Evolutionary conservation across 2,797 vertebrate genomes (phyloP), one percentile per base, ranked within the genome.

Genomic region (Crocodylus rhombifer): DNA sequence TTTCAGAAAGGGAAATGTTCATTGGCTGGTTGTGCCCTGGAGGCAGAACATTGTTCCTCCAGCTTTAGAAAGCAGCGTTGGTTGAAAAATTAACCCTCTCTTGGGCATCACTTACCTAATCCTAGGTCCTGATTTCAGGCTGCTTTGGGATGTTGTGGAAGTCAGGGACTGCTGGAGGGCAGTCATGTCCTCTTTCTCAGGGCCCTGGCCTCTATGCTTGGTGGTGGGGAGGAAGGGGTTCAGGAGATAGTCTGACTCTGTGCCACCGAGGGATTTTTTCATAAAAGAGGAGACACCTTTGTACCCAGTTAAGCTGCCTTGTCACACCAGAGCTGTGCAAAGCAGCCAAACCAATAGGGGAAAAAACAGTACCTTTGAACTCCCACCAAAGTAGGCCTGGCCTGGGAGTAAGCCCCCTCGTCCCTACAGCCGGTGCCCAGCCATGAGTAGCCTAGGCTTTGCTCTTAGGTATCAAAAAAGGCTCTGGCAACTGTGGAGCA

Each of bases 41-140:
- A 16, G 95, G 93, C 91, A 79, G 62, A 87, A 85, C 2, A 1
- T 8, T 95, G 82, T 79, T 94, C 74, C 56, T 73, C 91, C 89
- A 85, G 86, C 62, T 87, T 90, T 87, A 93, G 86, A 76, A 92
- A 92, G 92, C 82, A 94, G 87, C 64, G 36, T 77, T 63, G 61
- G 88, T 63, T 77, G 82, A 89, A 69, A 64, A 69, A 84, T 91
- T 83, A 91, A 94, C 91, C 86, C 84, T 84, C 95, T 91, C 79
- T 20, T 21, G 18, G 33, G 71, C 82, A 1, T n/a, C n/a, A n/a
- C 64, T 30, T 30, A 17, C 28, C 16, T 4, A 7, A 0, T 2
- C 14, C 74, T 30, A 62, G 74, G 20, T 55, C 3, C 6, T 16
- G 14, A 6, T 77, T 57, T 65, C n/a, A 56, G 71, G 7, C 20